These are phyloP conservation scores for Drosophila rufa DNA, from an alignment of 1,140 invertebrate species.

Conservation along the genomic window DNA sequence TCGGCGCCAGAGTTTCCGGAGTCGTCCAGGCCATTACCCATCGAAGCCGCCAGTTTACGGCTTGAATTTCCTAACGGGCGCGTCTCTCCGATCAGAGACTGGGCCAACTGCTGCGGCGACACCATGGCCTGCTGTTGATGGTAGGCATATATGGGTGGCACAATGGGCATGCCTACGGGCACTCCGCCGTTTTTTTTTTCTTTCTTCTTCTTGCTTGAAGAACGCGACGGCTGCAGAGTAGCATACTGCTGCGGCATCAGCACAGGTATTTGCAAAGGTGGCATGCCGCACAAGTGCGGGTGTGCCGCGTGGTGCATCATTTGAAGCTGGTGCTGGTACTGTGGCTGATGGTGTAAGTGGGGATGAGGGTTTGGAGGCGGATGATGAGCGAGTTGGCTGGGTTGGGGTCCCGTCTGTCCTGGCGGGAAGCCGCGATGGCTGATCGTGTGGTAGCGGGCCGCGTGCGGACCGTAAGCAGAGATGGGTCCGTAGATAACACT, in stretches of 20 bases:
- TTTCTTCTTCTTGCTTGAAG: slow-evolving; percentile 87
- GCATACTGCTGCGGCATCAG: slow-evolving; percentile 83
- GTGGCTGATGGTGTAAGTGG: slow-evolving; percentile 42
- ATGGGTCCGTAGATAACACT: slow-evolving; percentile 75
- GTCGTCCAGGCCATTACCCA: slow-evolving; percentile 86
- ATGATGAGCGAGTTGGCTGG: slow-evolving; percentile 42
- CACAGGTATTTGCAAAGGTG: slow-evolving; percentile 70
- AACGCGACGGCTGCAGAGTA: slow-evolving; percentile 74
- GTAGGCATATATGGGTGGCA: slow-evolving; percentile 81
- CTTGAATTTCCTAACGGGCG: slow-evolving; percentile 83
- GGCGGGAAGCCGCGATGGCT: slow-evolving; percentile 79
- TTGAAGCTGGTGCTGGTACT: slow-evolving; percentile 54
- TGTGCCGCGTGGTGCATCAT: slow-evolving; percentile 66
- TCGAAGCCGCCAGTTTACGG: slow-evolving; percentile 86
- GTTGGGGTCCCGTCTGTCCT: slow-evolving; percentile 42
- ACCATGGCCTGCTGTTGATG: slow-evolving; percentile 70
- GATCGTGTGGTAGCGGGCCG: slow-evolving; percentile 79
- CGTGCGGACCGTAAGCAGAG: slow-evolving; percentile 49
- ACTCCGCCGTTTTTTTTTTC: slow-evolving; percentile 85
- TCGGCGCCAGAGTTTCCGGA: slow-evolving; percentile 89
- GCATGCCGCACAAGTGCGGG: slow-evolving; percentile 59
- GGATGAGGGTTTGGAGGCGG: slow-evolving; percentile 33
- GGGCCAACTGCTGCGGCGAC: slow-evolving; percentile 67
- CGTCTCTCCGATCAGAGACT: slow-evolving; percentile 73
- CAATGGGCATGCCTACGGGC: slow-evolving; percentile 81